These are phyloP conservation scores for Gymnopithys bicolor DNA, from an alignment of 2,797 vertebrate genomes.

Conservation along the genomic window DNA sequence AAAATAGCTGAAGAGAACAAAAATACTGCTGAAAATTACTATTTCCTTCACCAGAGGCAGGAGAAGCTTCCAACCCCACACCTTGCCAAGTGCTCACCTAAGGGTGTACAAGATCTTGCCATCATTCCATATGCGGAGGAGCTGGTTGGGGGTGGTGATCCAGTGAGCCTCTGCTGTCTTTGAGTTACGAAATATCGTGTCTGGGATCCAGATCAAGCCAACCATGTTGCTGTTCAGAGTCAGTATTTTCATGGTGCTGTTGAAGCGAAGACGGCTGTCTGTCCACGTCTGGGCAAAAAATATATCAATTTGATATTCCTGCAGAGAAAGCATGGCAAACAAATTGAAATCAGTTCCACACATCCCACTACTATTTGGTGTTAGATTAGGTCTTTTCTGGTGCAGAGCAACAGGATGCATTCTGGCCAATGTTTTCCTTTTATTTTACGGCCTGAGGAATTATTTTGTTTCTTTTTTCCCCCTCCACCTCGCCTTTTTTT, in stretches of 20 bases:
- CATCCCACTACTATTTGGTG: neutral
- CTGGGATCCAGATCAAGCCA: conserved; percentile 94
- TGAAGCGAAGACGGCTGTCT: conserved; percentile 90
- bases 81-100: conserved; percentile 73
- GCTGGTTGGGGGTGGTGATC: conserved; percentile 96
- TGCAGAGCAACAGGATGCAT: neutral
- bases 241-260: conserved; percentile 91
- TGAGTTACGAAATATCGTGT: conserved; percentile 96
- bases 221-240: conserved; percentile 97
- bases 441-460: neutral
- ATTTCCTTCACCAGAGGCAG: neutral
- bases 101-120: conserved; percentile 96
- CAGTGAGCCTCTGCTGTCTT: conserved; percentile 95
- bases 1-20: neutral
- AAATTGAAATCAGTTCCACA: neutral
- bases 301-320: conserved; percentile 97
- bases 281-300: conserved; percentile 95
- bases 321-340: conserved; percentile 57
- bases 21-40: neutral
- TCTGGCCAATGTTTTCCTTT: neutral
- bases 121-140: conserved; percentile 95
- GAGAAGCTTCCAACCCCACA: neutral
- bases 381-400: neutral
- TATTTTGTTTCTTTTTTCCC: accelerated
- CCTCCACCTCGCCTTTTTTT: accelerated